Conservation (phyloP, 2,113 vertebrate genomes). For the Piaya cayana region DNA sequence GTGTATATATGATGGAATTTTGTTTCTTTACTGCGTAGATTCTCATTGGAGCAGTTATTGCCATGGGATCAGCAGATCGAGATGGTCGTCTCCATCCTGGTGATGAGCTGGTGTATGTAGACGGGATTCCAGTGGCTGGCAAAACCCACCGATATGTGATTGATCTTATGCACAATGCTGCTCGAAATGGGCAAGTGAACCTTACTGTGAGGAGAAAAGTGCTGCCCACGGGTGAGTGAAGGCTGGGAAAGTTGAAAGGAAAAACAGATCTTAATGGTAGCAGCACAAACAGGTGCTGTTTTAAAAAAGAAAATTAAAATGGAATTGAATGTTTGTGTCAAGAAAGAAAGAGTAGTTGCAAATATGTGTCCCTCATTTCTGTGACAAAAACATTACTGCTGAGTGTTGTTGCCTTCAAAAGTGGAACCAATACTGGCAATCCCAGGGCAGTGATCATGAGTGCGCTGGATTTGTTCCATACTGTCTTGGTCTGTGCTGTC, state of each 20-base stretch:
- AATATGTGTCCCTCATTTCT: neutral
- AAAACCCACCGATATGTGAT: slow-evolving; percentile 98
- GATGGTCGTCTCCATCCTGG: slow-evolving; percentile 95
- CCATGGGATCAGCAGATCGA: slow-evolving; percentile 95
- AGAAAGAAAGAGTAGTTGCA: neutral
- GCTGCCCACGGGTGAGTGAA: slow-evolving; percentile 81
- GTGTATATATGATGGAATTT: neutral
- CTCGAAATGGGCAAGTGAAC: slow-evolving; percentile 93
- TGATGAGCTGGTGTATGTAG: slow-evolving; percentile 93
- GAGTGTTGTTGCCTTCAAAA: neutral
- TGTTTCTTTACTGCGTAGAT: slow-evolving; percentile 79
- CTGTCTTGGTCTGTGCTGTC: slow-evolving; percentile 30
- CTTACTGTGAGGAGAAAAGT: slow-evolving; percentile 93
- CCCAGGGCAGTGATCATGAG: slow-evolving; percentile 15
- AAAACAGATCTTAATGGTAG: neutral
- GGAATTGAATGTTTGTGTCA: neutral
- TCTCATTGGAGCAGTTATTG: slow-evolving; percentile 95
- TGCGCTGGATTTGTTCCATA: slow-evolving; percentile 20
- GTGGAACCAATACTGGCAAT: neutral
- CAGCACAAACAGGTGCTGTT: neutral
- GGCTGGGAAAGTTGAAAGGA: neutral
- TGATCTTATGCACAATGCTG: slow-evolving; percentile 96
- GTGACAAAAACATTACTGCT: neutral
- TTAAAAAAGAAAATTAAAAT: neutral
- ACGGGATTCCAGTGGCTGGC: slow-evolving; percentile 92